Evolutionary conservation across 2,888 invertebrate genomes (phyloP).

Genomic region (Agrochola lota): DNA sequence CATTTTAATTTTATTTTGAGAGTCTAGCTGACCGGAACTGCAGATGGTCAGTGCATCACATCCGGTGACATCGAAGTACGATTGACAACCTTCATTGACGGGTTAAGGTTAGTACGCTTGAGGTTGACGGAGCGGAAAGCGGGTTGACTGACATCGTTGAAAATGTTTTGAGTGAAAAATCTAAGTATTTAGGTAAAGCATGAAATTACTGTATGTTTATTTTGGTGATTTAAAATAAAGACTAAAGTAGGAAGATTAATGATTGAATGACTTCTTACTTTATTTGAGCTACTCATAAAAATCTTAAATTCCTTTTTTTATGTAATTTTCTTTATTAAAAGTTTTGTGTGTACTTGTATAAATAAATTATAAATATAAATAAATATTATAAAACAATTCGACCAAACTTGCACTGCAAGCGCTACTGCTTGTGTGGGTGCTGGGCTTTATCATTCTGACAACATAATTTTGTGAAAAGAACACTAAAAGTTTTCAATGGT

Average conservation of each 20-base stretch:
- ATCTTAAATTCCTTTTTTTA: too few relatives aligned
- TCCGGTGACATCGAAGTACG: slow-evolving; percentile 81
- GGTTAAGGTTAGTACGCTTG: slow-evolving; percentile 48
- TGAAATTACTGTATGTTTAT: neutral
- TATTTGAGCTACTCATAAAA: neutral
- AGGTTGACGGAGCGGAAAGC: slow-evolving; percentile 57
- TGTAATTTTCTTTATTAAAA: too few relatives aligned
- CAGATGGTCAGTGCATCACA: slow-evolving; percentile 80
- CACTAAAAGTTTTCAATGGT: neutral
- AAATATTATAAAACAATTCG: too few relatives aligned
- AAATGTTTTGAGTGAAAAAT: neutral
- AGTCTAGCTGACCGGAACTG: slow-evolving; percentile 79
- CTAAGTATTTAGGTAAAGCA: neutral
- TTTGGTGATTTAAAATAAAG: neutral
- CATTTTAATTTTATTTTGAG: slow-evolving; percentile 70
- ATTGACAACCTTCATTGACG: slow-evolving; percentile 80
- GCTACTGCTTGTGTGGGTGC: too few relatives aligned
- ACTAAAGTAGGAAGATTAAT: neutral
- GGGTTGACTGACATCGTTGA: neutral
- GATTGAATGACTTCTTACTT: neutral
- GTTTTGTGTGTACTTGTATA: too few relatives aligned
- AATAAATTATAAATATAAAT: too few relatives aligned
- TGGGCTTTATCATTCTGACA: neutral
- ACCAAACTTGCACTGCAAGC: too few relatives aligned
- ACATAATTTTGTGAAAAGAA: too few relatives aligned